Conservation (phyloP, 2,888 invertebrate genomes). For the Agonopterix arenella region DNA sequence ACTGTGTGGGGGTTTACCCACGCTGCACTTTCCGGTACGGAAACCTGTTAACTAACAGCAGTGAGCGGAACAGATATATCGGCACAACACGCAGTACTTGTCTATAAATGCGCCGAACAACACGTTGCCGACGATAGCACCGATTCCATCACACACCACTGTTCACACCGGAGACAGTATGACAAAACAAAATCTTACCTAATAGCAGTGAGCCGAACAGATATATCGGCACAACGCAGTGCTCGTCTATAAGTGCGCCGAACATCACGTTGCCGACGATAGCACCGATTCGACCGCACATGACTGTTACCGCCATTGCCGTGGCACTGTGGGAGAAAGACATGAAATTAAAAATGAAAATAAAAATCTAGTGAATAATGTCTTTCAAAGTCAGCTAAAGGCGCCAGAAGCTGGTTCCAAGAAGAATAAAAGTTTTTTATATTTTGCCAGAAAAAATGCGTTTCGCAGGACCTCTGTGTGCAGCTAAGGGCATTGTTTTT, state of each 20-base stretch:
- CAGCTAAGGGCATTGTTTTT: too few relatives aligned
- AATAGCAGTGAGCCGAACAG: conserved; percentile 75
- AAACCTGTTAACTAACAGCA: too few relatives aligned
- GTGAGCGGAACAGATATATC: too few relatives aligned
- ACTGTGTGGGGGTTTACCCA: too few relatives aligned
- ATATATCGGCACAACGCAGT: conserved; percentile 77
- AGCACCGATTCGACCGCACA: conserved; percentile 76
- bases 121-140: conserved; percentile 78
- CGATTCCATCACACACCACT: conserved; percentile 74
- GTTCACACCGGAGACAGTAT: conserved; percentile 60
- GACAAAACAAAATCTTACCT: conserved; percentile 48
- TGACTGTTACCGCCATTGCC: conserved; percentile 78
- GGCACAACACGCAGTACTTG: conserved; percentile 69
- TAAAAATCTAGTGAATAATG: background rate
- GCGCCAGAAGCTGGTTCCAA: too few relatives aligned
- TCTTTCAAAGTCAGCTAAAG: too few relatives aligned
- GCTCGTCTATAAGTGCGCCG: conserved; percentile 55
- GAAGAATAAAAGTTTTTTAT: too few relatives aligned
- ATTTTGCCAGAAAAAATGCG: too few relatives aligned
- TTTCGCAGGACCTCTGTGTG: too few relatives aligned
- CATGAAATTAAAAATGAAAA: background rate
- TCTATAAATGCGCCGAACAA: conserved; percentile 65
- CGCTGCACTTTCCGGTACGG: too few relatives aligned
- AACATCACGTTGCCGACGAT: conserved; percentile 78
- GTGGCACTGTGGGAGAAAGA: conserved; percentile 58